Percentiles rank a stretch among this genome's conserved stretches.
These are phyloP conservation scores for Unio delphinus DNA, from an alignment of 2,888 invertebrate genomes.

Conservation along the genomic window DNA sequence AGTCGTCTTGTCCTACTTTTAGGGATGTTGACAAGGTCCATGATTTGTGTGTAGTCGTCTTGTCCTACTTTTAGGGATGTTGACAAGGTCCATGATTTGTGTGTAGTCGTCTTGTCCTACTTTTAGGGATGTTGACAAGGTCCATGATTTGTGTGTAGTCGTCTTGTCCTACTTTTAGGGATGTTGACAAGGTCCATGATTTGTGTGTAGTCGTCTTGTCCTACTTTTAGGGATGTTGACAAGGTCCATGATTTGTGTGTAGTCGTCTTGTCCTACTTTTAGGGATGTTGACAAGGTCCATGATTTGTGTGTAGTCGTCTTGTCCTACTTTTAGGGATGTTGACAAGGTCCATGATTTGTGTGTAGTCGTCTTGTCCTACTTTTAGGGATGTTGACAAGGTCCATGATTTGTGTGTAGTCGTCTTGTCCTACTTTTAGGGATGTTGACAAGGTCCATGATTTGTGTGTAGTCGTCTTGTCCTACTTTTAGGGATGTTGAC, in stretches of 20 bases:
- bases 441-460: constrained; percentile 98
- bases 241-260: constrained; percentile 92
- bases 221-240: constrained; percentile 86
- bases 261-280: constrained; percentile 2
- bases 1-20: constrained; percentile 2
- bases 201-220: constrained; percentile 73
- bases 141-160: constrained; percentile 84
- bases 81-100: constrained; percentile 96
- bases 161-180: constrained; percentile 76
- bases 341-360: constrained; percentile 96
- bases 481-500: constrained; percentile 86
- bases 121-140: constrained; percentile 94
- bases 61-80: constrained; percentile 81
- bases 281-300: too few species aligned
- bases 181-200: constrained; percentile 98
- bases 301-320: too few species aligned
- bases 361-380: background rate
- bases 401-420: constrained; percentile 84
- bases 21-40: too few species aligned
- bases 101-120: background rate
- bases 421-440: constrained; percentile 76
- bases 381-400: constrained; percentile 94
- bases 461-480: constrained; percentile 73
- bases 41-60: too few species aligned
- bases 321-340: constrained; percentile 81